Percentiles rank a stretch among this genome's conserved stretches.
Evolutionary conservation across 2,888 invertebrate species (phyloP).

Genomic region (Lasioglossum lativentre): DNA sequence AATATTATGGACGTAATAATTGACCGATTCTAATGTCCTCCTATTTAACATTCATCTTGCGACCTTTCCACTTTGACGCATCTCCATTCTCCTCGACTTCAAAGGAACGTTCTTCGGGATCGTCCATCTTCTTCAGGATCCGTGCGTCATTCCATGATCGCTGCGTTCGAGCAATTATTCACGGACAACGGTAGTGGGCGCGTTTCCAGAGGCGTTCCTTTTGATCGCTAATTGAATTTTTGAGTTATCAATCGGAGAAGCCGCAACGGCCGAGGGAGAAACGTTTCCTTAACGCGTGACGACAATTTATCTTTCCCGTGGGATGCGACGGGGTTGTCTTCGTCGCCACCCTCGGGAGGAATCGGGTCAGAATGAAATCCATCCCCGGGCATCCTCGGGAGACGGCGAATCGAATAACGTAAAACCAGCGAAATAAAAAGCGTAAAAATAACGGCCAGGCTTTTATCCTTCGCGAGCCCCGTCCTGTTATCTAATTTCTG

Average conservation of each 20-base stretch:
- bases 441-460: constrained; percentile 19
- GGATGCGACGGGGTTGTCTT: background rate
- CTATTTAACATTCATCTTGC: too few relatives aligned
- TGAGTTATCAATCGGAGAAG: constrained; percentile 8
- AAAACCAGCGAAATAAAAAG: constrained; percentile 15
- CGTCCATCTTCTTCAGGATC: background rate
- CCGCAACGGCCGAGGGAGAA: background rate
- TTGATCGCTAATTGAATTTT: background rate
- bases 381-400: constrained; percentile 13
- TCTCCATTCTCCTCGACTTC: background rate
- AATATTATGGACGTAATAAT: too few relatives aligned
- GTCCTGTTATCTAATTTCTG: constrained; percentile 25
- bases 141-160: background rate
- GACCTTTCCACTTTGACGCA: too few relatives aligned
- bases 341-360: background rate
- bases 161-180: background rate
- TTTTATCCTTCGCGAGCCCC: constrained; percentile 2
- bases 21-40: too few relatives aligned
- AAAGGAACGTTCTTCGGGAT: background rate
- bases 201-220: background rate
- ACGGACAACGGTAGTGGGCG: background rate
- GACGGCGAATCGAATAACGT: constrained; percentile 28
- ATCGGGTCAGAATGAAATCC: constrained; percentile 22
- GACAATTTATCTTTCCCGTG: constrained; percentile 1
- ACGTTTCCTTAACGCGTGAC: background rate